Conservation (phyloP, 1,140 invertebrate species). For the Pemphigus obesinymphae region DNA sequence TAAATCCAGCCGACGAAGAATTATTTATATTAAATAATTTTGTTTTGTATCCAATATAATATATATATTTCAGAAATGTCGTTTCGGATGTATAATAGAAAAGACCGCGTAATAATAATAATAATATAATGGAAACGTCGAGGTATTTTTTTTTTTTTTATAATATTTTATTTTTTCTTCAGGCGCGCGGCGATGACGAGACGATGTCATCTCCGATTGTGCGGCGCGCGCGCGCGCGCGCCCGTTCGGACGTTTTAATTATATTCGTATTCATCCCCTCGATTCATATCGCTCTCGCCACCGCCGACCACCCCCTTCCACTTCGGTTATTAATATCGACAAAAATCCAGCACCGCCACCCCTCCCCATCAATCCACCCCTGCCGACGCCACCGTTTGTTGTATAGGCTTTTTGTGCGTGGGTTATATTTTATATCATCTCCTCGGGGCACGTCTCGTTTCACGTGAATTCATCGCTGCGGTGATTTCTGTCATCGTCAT, state of each 20-base stretch:
- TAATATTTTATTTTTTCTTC: too few relatives aligned
- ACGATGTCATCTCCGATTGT: background rate
- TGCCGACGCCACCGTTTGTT: too few relatives aligned
- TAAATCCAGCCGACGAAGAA: background rate
- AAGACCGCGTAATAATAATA: background rate
- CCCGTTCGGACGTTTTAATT: background rate
- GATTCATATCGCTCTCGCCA: too few relatives aligned
- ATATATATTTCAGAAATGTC: too few relatives aligned
- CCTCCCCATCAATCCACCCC: too few relatives aligned
- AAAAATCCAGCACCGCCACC: background rate
- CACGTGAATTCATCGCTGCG: too few relatives aligned
- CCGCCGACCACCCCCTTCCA: background rate
- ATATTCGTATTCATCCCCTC: too few relatives aligned
- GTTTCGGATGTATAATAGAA: background rate
- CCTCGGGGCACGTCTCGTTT: too few relatives aligned
- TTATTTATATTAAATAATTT: conserved; percentile 9
- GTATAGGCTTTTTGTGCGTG: too few relatives aligned
- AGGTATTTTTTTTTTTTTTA: background rate
- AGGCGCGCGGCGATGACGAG: background rate
- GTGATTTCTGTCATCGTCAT: background rate
- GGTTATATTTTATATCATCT: background rate
- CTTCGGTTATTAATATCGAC: background rate
- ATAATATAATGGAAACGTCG: background rate
- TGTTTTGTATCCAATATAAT: too few relatives aligned
- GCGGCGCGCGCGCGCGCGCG: background rate